phyloP scores from a whole-genome alignment of 2,888 invertebrate species.

The Hypercompe scribonia region DNA sequence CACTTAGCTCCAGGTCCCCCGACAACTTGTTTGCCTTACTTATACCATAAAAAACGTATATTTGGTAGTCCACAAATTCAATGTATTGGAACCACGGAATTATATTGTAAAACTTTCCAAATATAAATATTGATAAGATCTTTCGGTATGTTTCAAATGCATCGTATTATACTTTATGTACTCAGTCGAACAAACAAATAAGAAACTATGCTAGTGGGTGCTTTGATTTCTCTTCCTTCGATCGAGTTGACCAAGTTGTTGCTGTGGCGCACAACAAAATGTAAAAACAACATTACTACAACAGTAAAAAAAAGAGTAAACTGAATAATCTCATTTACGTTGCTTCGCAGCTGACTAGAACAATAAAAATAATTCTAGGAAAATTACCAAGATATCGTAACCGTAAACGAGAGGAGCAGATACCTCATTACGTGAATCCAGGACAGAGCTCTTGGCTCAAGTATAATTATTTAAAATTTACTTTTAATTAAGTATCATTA shows the following conservation, averaged over 20 bases:
- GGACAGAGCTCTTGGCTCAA: conserved; percentile 30
- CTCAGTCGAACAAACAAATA: not conserved
- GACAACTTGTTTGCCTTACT: too few species aligned
- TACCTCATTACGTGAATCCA: conserved; percentile 33
- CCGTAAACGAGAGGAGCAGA: conserved; percentile 35
- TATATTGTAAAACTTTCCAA: not conserved
- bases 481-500: conserved; percentile 30
- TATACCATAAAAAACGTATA: not conserved
- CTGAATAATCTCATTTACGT: conserved; percentile 41
- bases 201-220: not conserved
- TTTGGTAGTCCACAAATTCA: not conserved
- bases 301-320: conserved; percentile 27
- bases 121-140: not conserved
- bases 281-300: conserved; percentile 20
- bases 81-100: not conserved
- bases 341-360: conserved; percentile 34
- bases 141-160: not conserved
- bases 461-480: conserved; percentile 28
- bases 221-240: not conserved
- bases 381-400: conserved; percentile 40
- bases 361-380: conserved; percentile 42
- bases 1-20: too few species aligned
- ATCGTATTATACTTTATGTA: not conserved
- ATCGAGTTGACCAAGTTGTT: conserved; percentile 18
- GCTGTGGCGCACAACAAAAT: conserved; percentile 16